These are phyloP conservation scores for Misgurnus mizolepis DNA, from an alignment of 2,113 vertebrate species.

Conservation along the genomic window DNA sequence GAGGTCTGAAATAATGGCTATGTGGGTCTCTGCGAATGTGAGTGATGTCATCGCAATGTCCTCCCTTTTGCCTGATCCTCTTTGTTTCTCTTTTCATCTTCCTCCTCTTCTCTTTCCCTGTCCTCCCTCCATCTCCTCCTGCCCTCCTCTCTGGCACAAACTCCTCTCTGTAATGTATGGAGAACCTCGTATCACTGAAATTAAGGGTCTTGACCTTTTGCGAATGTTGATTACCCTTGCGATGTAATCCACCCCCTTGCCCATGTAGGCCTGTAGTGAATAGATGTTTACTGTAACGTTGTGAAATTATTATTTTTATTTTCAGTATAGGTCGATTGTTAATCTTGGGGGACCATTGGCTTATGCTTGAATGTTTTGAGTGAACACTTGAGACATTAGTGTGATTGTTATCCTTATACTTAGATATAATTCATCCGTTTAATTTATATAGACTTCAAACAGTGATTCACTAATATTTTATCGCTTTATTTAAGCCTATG, in stretches of 20 bases:
- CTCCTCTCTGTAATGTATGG: conserved; percentile 4
- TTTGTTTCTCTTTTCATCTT: conserved; percentile 8
- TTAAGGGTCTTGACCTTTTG: conserved; percentile 40
- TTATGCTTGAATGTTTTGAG: neutral
- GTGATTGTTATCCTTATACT: no score
- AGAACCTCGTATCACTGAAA: conserved; percentile 16
- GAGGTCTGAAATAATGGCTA: conserved; percentile 3
- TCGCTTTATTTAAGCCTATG: neutral
- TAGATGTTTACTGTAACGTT: neutral
- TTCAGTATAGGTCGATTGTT: neutral
- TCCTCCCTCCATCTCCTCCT: conserved; percentile 27
- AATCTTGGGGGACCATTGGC: neutral
- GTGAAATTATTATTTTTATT: conserved; percentile 3
- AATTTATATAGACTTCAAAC: no score
- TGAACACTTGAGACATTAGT: neutral
- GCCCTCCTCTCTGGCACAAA: conserved; percentile 22
- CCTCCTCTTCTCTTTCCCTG: conserved; percentile 4
- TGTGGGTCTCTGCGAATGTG: conserved; percentile 9
- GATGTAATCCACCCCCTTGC: conserved; percentile 5
- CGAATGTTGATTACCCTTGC: conserved; percentile 33
- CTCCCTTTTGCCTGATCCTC: conserved; percentile 20
- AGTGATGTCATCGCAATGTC: conserved; percentile 26
- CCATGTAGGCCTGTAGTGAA: neutral
- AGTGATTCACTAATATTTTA: neutral
- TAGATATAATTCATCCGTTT: neutral